These are phyloP conservation scores for Limnephilus lunatus DNA, from an alignment of 2,888 invertebrate species.

Conservation along the genomic window DNA sequence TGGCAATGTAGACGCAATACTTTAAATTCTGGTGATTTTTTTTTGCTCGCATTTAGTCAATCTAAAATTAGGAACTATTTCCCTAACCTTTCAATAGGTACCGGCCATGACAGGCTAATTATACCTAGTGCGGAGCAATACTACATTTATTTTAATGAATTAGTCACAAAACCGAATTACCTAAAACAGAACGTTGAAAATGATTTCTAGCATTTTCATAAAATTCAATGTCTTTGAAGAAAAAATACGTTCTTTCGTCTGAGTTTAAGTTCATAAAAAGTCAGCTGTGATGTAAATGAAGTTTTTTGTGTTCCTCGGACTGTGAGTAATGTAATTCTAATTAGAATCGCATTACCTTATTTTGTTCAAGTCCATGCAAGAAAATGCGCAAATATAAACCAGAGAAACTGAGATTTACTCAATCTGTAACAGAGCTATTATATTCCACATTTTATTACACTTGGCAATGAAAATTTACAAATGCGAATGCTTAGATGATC, in stretches of 20 bases:
- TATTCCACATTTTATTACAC: not conserved
- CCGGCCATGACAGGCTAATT: not conserved
- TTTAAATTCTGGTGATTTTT: not conserved
- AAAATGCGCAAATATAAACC: not conserved
- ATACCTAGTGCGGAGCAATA: not conserved
- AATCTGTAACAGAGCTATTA: not conserved
- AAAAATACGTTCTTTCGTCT: not conserved
- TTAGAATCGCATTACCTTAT: constrained; percentile 42
- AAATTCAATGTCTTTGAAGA: constrained; percentile 16
- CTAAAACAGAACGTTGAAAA: constrained; percentile 12
- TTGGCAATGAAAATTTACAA: not conserved
- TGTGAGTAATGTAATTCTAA: constrained; percentile 30
- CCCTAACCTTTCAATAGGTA: not conserved
- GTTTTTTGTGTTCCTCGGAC: constrained; percentile 35
- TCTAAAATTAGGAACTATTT: not conserved
- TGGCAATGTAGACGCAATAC: not conserved
- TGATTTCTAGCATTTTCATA: constrained; percentile 13
- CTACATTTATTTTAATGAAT: not conserved
- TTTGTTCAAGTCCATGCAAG: not conserved
- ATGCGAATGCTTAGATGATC: not conserved
- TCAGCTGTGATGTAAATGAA: constrained; percentile 28
- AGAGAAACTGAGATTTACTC: not conserved
- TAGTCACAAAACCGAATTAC: constrained; percentile 8
- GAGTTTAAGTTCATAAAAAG: not conserved
- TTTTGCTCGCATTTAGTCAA: not conserved